Evolutionary conservation across 2,797 vertebrate genomes (phyloP).

Genomic region (Alauda arvensis): DNA sequence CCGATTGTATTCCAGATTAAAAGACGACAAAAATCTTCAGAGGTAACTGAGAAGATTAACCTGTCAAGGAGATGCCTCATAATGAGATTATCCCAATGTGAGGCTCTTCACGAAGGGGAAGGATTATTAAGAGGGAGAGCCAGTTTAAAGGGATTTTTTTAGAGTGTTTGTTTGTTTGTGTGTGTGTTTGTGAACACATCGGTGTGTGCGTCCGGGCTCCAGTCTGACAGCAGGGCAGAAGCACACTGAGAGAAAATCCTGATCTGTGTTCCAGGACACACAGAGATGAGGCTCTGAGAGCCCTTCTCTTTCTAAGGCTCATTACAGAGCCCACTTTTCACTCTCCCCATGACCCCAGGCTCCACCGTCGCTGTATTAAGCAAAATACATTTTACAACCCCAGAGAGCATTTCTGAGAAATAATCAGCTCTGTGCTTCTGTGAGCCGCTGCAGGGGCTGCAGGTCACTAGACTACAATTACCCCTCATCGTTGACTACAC

Average conservation of each 20-base stretch:
- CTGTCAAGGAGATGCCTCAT: slow-evolving; percentile 18
- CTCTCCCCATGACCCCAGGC: not conserved
- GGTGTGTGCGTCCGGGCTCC: accelerated
- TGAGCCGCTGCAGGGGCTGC: not conserved
- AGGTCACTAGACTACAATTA: slow-evolving; percentile 20
- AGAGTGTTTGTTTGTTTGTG: not conserved
- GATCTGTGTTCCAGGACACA: not conserved
- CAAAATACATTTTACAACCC: slow-evolving; percentile 13
- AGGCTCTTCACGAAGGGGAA: slow-evolving; percentile 6
- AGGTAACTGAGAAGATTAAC: slow-evolving; percentile 41
- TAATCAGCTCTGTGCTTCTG: slow-evolving; percentile 21
- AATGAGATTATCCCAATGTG: slow-evolving; percentile 38
- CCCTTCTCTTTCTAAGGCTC: not conserved
- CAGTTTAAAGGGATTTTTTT: not conserved
- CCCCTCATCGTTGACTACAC: not conserved
- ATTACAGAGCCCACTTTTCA: slow-evolving; percentile 11
- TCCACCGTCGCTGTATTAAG: not conserved
- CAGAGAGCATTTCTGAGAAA: slow-evolving; percentile 19
- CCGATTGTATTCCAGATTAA: slow-evolving; percentile 55
- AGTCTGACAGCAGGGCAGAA: not conserved
- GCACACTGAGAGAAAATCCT: not conserved
- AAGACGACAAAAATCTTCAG: slow-evolving; percentile 48
- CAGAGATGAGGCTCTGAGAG: not conserved
- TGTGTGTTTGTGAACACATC: not conserved
- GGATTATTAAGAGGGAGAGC: slow-evolving; percentile 5